These are phyloP conservation scores for Chironex yamaguchii DNA, from an alignment of 30 jellyfish, hydroid and myxozoan species.

Conservation along the genomic window DNA sequence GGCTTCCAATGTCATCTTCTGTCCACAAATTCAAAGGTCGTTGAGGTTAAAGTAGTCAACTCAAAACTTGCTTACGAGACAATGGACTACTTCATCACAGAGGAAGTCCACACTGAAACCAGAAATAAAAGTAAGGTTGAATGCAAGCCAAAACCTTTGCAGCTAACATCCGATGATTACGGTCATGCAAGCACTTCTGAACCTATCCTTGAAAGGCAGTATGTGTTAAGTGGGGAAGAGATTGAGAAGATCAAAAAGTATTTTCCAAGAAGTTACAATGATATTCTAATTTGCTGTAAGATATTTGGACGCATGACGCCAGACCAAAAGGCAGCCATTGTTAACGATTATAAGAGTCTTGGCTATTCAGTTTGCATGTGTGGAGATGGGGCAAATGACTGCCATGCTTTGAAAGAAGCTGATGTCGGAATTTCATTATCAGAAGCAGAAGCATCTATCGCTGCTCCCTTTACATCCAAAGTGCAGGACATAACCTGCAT, in stretches of 20 bases:
- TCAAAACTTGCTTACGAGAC: not conserved
- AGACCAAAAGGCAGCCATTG: slow-evolving; percentile 55
- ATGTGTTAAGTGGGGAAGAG: slow-evolving; percentile 30
- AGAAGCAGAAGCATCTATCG: slow-evolving; percentile 71
- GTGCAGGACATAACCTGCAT: slow-evolving; percentile 47
- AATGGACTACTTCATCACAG: too few relatives aligned
- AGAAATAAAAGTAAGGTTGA: not conserved
- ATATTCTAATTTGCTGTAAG: slow-evolving; percentile 12
- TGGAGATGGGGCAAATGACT: slow-evolving; percentile 82
- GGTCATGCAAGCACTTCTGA: not conserved
- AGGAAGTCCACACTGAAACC: too few relatives aligned
- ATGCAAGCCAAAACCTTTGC: not conserved
- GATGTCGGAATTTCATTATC: slow-evolving; percentile 68
- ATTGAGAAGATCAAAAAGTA: not conserved
- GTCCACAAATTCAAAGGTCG: not conserved
- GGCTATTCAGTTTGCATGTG: slow-evolving; percentile 79
- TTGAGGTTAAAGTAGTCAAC: not conserved
- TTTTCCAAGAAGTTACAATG: not conserved
- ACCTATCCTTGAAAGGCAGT: not conserved
- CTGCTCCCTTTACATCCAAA: slow-evolving; percentile 61
- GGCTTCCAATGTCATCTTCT: slow-evolving; percentile 37
- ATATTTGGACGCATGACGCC: slow-evolving; percentile 72
- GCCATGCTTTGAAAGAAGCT: slow-evolving; percentile 74
- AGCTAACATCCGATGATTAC: not conserved
- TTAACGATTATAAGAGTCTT: slow-evolving; percentile 23